Conservation (phyloP, 2,797 vertebrate species). For the Merluccius polli region DNA sequence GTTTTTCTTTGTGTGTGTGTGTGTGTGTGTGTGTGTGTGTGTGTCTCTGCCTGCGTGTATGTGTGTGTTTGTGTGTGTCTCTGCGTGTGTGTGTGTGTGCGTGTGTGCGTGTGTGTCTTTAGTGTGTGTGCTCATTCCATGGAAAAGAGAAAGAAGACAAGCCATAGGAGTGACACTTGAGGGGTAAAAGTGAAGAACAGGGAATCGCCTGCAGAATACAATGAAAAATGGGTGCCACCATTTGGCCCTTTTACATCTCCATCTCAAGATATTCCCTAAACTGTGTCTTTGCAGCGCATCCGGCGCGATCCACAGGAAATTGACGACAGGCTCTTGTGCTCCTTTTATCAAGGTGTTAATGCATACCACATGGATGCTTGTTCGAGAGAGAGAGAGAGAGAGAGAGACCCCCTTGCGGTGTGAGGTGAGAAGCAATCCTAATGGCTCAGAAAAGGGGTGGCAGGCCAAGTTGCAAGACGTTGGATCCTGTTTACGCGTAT, state of each 20-base stretch:
- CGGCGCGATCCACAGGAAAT: constrained; percentile 39
- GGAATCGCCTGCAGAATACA: not conserved
- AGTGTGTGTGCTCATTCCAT: not conserved
- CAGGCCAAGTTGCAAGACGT: not conserved
- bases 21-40: constrained; percentile 15
- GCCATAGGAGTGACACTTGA: not conserved
- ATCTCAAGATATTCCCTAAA: constrained; percentile 23
- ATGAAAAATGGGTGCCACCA: not conserved
- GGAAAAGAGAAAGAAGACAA: constrained; percentile 8
- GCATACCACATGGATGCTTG: constrained; percentile 23
- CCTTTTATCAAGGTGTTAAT: constrained; percentile 48
- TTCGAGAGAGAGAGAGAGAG: not conserved
- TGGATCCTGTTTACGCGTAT: constrained; percentile 43
- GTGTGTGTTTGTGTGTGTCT: constrained; percentile 6
- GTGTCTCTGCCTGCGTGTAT: constrained; percentile 15
- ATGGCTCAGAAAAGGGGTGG: not conserved
- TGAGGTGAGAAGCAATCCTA: constrained; percentile 4
- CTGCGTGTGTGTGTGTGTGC: too few species aligned
- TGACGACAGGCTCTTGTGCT: constrained; percentile 38
- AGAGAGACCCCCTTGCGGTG: constrained; percentile 16
- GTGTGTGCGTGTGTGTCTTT: not conserved
- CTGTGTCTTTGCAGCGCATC: constrained; percentile 20
- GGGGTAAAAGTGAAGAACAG: not conserved
- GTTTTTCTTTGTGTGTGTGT: constrained; percentile 1
- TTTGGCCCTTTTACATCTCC: not conserved